A percentile compares a stretch with the other conserved stretches of the same genome.
Evolutionary conservation across 2,113 vertebrate genomes (phyloP).

Genomic region (Phainopepla nitens): DNA sequence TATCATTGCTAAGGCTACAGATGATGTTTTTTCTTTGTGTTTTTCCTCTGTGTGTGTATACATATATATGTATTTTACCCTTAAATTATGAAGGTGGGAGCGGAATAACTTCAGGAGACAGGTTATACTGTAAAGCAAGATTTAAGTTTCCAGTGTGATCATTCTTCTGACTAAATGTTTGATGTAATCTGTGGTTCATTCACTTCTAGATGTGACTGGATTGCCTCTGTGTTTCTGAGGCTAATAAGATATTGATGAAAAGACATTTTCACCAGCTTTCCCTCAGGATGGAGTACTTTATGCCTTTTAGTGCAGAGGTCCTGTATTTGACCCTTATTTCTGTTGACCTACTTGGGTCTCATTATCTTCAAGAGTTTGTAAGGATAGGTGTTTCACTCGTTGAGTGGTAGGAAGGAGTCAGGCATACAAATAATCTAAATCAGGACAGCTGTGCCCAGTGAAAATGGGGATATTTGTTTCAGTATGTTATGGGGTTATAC

Average conservation of each 20-base stretch:
- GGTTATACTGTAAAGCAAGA: background rate
- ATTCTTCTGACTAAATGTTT: background rate
- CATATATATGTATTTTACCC: no score
- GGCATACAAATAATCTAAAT: background rate
- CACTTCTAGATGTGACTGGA: background rate
- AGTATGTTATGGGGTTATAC: background rate
- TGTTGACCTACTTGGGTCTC: background rate
- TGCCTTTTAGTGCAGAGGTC: background rate
- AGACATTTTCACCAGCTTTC: background rate
- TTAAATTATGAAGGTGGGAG: background rate
- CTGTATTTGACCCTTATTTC: background rate
- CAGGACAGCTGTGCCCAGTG: background rate
- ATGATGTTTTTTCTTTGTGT: background rate
- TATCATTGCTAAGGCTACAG: background rate
- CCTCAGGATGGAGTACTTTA: background rate
- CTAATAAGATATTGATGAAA: background rate
- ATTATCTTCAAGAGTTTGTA: background rate
- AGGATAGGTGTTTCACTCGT: rapidly evolving
- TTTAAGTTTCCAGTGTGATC: background rate
- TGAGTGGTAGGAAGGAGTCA: background rate
- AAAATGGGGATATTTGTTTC: background rate
- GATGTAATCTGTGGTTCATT: background rate
- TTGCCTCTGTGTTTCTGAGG: background rate
- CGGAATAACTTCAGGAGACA: background rate
- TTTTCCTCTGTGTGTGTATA: background rate